phyloP scores from a whole-genome alignment of 2,797 vertebrate species.

The Macropus fuliginosus region DNA sequence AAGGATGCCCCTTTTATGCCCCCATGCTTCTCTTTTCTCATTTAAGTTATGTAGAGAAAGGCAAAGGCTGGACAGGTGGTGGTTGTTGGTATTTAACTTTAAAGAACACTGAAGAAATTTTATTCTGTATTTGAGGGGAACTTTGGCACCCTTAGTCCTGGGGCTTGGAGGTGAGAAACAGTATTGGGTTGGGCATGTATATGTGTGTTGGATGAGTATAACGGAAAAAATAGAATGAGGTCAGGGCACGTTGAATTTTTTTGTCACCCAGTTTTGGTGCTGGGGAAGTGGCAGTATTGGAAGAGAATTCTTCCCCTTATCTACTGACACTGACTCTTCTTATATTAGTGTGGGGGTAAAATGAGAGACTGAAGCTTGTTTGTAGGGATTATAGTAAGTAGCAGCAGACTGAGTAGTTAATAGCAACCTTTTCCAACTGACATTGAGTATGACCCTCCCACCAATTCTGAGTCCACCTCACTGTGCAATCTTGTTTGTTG shows the following conservation, averaged over 20 bases:
- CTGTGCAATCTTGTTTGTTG: not conserved
- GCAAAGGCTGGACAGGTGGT: not conserved
- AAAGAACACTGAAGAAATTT: not conserved
- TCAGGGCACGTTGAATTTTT: not conserved
- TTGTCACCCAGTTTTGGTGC: not conserved
- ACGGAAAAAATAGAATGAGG: not conserved
- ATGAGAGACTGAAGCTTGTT: not conserved
- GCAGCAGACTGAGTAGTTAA: not conserved
- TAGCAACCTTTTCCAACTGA: not conserved
- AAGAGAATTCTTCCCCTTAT: not conserved
- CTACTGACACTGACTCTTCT: not conserved
- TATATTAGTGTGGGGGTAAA: not conserved
- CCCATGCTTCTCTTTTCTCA: not conserved
- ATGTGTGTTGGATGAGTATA: not conserved
- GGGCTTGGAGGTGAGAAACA: not conserved
- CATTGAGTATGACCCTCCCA: not conserved
- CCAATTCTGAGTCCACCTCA: not conserved
- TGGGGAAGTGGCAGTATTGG: not conserved
- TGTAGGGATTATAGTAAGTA: not conserved
- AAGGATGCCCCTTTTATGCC: not conserved
- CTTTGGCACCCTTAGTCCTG: not conserved
- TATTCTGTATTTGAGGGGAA: not conserved
- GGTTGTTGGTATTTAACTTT: not conserved
- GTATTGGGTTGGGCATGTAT: not conserved
- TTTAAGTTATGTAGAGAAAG: not conserved